phyloP scores from a whole-genome alignment of 1,140 invertebrate species.

The Steinernema feltiae region DNA sequence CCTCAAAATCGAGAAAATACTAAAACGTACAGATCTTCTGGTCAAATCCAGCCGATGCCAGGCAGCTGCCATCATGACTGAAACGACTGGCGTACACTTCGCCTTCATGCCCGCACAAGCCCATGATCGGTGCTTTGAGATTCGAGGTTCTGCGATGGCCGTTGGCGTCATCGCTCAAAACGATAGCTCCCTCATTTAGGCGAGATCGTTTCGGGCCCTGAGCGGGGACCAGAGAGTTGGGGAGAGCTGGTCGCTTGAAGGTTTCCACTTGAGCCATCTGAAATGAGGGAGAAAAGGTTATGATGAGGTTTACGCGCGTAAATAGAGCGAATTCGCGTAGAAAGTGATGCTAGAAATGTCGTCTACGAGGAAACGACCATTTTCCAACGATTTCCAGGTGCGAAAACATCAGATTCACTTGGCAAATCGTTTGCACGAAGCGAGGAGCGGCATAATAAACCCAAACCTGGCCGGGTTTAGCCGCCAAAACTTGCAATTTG shows the following conservation, averaged over 20 bases:
- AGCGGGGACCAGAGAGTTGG: slow-evolving; percentile 20
- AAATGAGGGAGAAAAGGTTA: no score
- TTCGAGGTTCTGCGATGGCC: slow-evolving; percentile 78
- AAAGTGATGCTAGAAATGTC: no score
- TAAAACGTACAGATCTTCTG: slow-evolving; percentile 77
- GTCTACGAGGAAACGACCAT: no score
- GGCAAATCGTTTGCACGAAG: no score
- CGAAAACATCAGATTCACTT: no score
- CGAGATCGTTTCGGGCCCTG: slow-evolving; percentile 10
- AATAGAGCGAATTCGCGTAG: no score
- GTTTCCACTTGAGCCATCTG: slow-evolving; percentile 14
- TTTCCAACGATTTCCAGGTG: no score
- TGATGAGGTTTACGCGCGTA: no score
- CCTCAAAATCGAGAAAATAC: slow-evolving; percentile 63
- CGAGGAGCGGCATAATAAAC: no score
- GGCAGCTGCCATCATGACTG: slow-evolving; percentile 85
- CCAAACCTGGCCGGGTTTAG: no score
- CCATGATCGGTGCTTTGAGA: slow-evolving; percentile 87
- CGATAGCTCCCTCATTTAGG: slow-evolving; percentile 65
- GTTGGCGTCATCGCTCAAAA: slow-evolving; percentile 66
- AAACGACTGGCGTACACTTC: slow-evolving; percentile 90
- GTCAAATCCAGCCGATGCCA: slow-evolving; percentile 93
- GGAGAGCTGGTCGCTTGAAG: slow-evolving; percentile 29
- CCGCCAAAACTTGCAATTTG: no score
- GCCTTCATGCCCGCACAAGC: slow-evolving; percentile 89